Evolutionary conservation across 2,113 vertebrate species (phyloP).

Genomic region (Eretmochelys imbricata): DNA sequence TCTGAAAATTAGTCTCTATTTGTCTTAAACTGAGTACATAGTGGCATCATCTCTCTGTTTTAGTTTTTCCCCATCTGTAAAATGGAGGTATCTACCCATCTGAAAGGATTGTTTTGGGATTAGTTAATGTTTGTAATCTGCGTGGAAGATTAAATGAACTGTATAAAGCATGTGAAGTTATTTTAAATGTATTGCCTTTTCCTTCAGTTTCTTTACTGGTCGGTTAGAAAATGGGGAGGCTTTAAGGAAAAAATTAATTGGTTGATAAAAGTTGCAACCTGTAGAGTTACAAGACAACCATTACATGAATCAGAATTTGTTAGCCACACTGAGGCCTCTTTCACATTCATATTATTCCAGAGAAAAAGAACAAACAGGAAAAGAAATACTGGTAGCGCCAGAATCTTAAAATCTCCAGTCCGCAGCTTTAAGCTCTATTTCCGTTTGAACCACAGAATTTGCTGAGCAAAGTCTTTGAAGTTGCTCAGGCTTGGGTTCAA

Average conservation of each 20-base stretch:
- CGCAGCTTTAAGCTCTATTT: neutral
- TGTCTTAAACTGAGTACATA: neutral
- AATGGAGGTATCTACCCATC: neutral
- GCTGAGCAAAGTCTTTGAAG: neutral
- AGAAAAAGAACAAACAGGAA: neutral
- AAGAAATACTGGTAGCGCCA: neutral
- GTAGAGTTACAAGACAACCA: neutral
- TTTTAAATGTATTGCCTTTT: neutral
- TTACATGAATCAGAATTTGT: neutral
- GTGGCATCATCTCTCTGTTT: neutral
- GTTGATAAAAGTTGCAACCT: neutral
- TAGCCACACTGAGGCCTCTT: neutral
- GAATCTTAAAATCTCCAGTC: neutral
- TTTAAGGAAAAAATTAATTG: neutral
- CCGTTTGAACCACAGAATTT: neutral
- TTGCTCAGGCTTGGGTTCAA: neutral
- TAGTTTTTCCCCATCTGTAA: conserved; percentile 8
- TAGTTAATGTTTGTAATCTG: neutral
- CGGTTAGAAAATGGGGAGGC: neutral
- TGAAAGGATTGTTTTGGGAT: neutral
- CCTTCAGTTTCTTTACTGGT: neutral
- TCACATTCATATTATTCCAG: neutral
- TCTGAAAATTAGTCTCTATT: neutral
- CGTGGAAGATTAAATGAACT: neutral
- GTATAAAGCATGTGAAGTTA: neutral